phyloP scores from a whole-genome alignment of 2,797 vertebrate species.

The Myotis vivesi region DNA sequence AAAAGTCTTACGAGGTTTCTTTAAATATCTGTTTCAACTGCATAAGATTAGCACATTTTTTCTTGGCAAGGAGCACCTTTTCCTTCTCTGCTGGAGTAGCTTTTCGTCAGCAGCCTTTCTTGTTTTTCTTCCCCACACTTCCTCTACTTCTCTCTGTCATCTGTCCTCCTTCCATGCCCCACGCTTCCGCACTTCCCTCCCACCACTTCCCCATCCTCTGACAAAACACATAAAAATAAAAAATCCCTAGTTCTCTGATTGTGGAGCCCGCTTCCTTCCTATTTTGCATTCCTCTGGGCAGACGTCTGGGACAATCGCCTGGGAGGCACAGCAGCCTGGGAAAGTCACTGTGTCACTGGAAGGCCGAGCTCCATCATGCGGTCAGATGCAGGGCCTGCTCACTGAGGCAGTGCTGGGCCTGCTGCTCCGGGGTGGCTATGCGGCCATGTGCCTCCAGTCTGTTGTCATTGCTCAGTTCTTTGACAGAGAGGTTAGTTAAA shows the following conservation, averaged over 20 bases:
- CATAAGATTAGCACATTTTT: conserved; percentile 74
- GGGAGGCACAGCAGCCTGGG: conserved; percentile 59
- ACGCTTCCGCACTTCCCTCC: conserved; percentile 22
- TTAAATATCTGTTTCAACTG: conserved; percentile 70
- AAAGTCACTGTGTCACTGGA: conserved; percentile 39
- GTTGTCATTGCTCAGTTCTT: conserved; percentile 41
- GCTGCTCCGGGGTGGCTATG: background rate
- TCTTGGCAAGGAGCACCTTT: conserved; percentile 67
- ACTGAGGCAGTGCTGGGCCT: background rate
- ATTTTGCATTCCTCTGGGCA: background rate
- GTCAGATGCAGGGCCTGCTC: conserved; percentile 24
- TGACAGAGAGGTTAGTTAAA: conserved; percentile 40
- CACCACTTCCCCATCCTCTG: conserved; percentile 56
- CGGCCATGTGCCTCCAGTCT: conserved; percentile 42
- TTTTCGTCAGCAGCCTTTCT: conserved; percentile 54
- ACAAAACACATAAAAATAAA: background rate
- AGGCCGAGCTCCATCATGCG: background rate
- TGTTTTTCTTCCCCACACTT: conserved; percentile 63
- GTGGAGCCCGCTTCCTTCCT: conserved; percentile 66
- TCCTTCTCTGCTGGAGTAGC: conserved; percentile 59
- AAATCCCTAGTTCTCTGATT: background rate
- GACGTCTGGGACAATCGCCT: conserved; percentile 44
- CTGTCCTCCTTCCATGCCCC: conserved; percentile 43
- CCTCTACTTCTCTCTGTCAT: conserved; percentile 59
- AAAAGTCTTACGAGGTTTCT: conserved; percentile 57